These are phyloP conservation scores for Strix aluco DNA, from an alignment of 2,113 vertebrate species.

Conservation along the genomic window DNA sequence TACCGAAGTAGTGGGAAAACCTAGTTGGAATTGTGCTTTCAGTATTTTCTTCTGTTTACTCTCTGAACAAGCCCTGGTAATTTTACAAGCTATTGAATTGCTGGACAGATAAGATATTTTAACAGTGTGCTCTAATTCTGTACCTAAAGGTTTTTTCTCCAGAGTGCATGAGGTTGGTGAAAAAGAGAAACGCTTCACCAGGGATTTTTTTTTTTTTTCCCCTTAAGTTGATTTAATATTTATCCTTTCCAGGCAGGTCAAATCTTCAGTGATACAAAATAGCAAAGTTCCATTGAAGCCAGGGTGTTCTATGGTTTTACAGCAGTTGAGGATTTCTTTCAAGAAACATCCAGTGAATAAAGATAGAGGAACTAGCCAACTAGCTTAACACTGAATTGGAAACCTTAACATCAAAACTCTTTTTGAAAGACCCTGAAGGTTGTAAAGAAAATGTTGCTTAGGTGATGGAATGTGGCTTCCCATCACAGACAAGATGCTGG, in stretches of 20 bases:
- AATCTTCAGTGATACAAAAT: background rate
- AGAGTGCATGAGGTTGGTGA: background rate
- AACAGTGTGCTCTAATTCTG: background rate
- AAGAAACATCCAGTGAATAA: background rate
- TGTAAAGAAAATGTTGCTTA: background rate
- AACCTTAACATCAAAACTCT: background rate
- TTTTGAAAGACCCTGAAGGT: background rate
- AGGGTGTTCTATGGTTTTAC: background rate
- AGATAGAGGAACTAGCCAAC: background rate
- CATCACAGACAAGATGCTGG: background rate
- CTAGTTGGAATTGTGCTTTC: background rate
- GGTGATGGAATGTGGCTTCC: background rate
- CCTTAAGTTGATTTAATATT: background rate
- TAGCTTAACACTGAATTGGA: background rate
- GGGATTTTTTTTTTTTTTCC: rapidly evolving
- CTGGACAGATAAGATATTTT: background rate
- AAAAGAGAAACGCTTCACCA: background rate
- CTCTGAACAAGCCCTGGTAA: background rate
- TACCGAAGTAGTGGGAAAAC: background rate
- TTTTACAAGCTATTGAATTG: constrained; percentile 1
- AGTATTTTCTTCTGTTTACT: background rate
- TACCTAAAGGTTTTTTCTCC: background rate
- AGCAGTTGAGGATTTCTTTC: background rate
- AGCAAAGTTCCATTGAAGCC: background rate
- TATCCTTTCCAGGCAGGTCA: background rate